These are phyloP conservation scores for Vultur gryphus DNA, from an alignment of 2,797 vertebrate species.

Conservation along the genomic window DNA sequence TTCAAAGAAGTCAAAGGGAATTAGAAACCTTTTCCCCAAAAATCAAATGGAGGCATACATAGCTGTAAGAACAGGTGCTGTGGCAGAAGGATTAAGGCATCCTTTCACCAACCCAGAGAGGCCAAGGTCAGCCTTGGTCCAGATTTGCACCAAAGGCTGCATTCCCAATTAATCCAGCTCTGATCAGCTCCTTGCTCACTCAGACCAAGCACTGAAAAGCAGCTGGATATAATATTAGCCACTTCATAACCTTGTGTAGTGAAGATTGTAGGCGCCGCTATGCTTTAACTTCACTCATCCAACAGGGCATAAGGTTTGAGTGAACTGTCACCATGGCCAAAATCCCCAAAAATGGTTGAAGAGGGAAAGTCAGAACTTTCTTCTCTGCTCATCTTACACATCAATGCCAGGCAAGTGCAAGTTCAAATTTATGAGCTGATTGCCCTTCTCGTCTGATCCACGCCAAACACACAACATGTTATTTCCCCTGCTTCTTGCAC, in stretches of 20 bases:
- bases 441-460: not conserved
- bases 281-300: not conserved
- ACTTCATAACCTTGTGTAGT: not conserved
- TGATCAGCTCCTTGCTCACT: not conserved
- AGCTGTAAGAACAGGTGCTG: not conserved
- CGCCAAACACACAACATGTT: not conserved
- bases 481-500: not conserved
- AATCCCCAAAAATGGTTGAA: not conserved
- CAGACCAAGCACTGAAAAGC: not conserved
- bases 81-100: not conserved
- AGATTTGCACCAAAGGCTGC: not conserved
- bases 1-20: not conserved
- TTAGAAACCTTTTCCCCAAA: not conserved
- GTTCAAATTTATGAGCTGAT: not conserved
- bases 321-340: not conserved
- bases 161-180: not conserved
- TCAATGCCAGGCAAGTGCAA: not conserved
- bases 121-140: not conserved
- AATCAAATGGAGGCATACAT: not conserved
- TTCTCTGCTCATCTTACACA: not conserved
- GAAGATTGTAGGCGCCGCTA: not conserved
- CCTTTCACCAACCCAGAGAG: not conserved
- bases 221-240: not conserved
- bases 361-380: not conserved
- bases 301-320: not conserved